A percentile compares a stretch with the other conserved stretches of the same genome.
phyloP scores from a whole-genome alignment of 1,140 invertebrate genomes.

The Heliconius himera region DNA sequence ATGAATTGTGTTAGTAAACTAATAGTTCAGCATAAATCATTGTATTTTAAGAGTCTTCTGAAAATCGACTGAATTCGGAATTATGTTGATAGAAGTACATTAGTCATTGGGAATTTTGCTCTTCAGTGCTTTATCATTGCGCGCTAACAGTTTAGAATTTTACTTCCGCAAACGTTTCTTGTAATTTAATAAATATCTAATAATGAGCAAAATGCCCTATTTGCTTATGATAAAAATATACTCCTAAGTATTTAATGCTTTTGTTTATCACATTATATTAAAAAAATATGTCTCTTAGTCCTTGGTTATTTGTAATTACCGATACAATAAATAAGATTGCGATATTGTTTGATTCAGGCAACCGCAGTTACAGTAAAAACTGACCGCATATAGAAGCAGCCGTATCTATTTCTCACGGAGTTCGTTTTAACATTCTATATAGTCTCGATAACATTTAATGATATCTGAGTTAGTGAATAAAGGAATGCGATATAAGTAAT shows the following conservation, averaged over 20 bases:
- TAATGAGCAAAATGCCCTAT: too few species aligned
- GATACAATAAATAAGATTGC: not conserved
- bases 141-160: too few species aligned
- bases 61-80: constrained; percentile 17
- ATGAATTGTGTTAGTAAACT: constrained; percentile 29
- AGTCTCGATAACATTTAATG: constrained; percentile 36
- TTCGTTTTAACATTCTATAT: constrained; percentile 56
- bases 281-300: too few species aligned
- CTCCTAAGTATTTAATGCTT: too few species aligned
- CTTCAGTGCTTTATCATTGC: constrained; percentile 6
- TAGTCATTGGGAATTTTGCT: not conserved
- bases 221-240: too few species aligned
- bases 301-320: too few species aligned
- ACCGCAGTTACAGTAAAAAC: constrained; percentile 43
- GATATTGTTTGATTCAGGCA: constrained; percentile 41
- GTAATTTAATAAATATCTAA: too few species aligned
- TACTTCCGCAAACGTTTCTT: too few species aligned
- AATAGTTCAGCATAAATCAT: constrained; percentile 19
- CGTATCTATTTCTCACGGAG: constrained; percentile 60
- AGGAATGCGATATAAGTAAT: not conserved
- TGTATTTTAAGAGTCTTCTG: constrained; percentile 34
- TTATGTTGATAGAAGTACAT: constrained; percentile 8
- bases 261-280: too few species aligned
- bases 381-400: constrained; percentile 49
- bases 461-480: constrained; percentile 4